Base-by-base conservation (phyloP, 2,888 invertebrate genomes). In the Epistrophe grossulariae region DNA sequence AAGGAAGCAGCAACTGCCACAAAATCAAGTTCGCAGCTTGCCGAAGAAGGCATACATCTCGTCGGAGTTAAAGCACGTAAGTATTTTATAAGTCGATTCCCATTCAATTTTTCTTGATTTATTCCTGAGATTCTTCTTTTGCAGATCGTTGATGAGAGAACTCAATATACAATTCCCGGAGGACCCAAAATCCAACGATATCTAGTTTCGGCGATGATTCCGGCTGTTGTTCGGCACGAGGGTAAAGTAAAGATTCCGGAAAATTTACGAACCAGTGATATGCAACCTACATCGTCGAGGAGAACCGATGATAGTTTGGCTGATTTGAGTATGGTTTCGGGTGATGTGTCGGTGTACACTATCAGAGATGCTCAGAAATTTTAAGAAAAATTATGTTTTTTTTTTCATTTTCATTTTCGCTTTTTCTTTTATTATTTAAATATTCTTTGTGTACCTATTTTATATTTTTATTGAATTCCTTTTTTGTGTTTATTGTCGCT, bases 351-450 rank as follows among this genome's bases (percentile, higher is more conserved):
- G 0, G 79, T 93, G 55, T 92, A 93, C 57, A 92, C 93, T 1
- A 91, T 93, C 35, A 92, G 91, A 88, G 92, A 93, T 92, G 94
- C 91, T 91, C 91, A 91, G 68, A 92, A 92, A 84, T 92, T 92
- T 89, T 91, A 89, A 55, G 11, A 17, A 13, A 38, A 17, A 17
- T 48, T 8, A 0, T 10, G 11, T 35, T 17, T 38, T 11, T 1
- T 59, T 59, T 35, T 35, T 1, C 3, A 24, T 24, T 24, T 57
- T 35, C 31, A 1, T 5, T 35, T 11, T 31, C n/a, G 4, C 4
- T 57, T 38, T 17, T 17, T 55, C 15, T 7, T 24, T 19, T 24
- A 9, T 38, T 24, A 38, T 62, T 62, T 40, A 62, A 62, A 17
- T 13, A 8, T 24, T 62, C n/a, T 40, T 19, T 40, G 38, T 62